These are phyloP conservation scores for Lymantria monacha DNA, from an alignment of 2,888 invertebrate species.

Conservation along the genomic window DNA sequence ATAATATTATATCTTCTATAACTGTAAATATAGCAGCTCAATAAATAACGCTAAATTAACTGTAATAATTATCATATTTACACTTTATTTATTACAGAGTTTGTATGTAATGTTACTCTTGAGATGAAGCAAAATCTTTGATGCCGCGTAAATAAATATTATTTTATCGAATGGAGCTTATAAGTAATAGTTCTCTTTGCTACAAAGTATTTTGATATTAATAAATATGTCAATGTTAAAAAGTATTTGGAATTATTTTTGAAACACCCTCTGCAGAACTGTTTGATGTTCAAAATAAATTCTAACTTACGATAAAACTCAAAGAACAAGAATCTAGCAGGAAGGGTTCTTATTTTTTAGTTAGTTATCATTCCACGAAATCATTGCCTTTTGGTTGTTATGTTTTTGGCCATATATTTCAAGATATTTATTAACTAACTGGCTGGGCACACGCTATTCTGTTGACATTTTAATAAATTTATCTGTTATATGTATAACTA, in stretches of 20 bases:
- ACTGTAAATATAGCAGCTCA: constrained; percentile 1
- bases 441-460: no score
- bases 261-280: background rate
- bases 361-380: no score
- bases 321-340: no score
- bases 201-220: constrained; percentile 34
- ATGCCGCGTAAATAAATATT: constrained; percentile 33
- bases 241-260: constrained; percentile 7
- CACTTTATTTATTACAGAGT: constrained; percentile 25
- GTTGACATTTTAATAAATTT: no score
- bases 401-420: no score
- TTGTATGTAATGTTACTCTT: background rate
- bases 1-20: no score
- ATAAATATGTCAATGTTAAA: constrained; percentile 8
- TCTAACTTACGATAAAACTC: no score
- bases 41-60: constrained; percentile 3
- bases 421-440: no score
- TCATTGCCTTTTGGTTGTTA: no score
- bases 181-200: constrained; percentile 1
- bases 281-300: background rate
- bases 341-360: no score
- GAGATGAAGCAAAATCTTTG: constrained; percentile 24
- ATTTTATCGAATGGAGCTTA: constrained; percentile 1
- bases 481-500: no score
- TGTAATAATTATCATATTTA: constrained; percentile 28